Percentiles rank a stretch among this genome's conserved stretches.
Evolutionary conservation across 1,140 invertebrate genomes (phyloP).

Genomic region (Aphis gossypii): DNA sequence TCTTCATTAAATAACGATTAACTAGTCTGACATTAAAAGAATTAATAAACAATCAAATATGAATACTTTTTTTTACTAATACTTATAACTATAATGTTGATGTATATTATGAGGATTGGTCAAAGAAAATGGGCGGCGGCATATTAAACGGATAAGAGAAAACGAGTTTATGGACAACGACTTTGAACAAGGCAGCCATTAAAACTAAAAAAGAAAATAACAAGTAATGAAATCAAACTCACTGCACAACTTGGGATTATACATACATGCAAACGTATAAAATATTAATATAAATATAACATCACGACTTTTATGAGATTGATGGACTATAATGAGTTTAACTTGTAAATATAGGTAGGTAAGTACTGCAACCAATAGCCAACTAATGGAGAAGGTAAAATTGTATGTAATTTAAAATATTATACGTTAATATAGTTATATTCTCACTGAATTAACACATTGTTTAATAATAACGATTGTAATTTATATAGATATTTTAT

Average conservation of each 20-base stretch:
- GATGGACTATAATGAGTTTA: constrained; percentile 39
- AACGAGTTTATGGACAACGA: constrained; percentile 52
- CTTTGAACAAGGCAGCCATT: constrained; percentile 47
- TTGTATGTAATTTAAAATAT: constrained; percentile 24
- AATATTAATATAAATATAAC: constrained; percentile 34
- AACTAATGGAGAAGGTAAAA: not conserved
- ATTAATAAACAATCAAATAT: not conserved
- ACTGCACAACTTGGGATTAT: not conserved
- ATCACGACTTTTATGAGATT: not conserved
- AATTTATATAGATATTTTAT: not conserved
- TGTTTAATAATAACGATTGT: not conserved
- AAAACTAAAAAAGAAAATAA: constrained; percentile 35
- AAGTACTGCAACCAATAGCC: not conserved
- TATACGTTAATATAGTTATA: not conserved
- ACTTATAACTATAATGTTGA: not conserved
- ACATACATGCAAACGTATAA: constrained; percentile 28
- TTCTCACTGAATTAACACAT: not conserved
- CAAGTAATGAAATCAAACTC: constrained; percentile 42
- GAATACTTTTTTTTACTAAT: not conserved
- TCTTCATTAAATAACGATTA: not conserved
- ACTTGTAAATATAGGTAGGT: constrained; percentile 20
- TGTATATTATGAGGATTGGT: constrained; percentile 38
- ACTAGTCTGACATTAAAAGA: not conserved
- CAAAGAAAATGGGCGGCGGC: constrained; percentile 41
- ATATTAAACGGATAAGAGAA: constrained; percentile 43